A percentile compares a stretch with the other conserved stretches of the same genome.
Evolutionary conservation across 2,113 vertebrate genomes (phyloP).

Genomic region (Chascanopsetta lugubris): DNA sequence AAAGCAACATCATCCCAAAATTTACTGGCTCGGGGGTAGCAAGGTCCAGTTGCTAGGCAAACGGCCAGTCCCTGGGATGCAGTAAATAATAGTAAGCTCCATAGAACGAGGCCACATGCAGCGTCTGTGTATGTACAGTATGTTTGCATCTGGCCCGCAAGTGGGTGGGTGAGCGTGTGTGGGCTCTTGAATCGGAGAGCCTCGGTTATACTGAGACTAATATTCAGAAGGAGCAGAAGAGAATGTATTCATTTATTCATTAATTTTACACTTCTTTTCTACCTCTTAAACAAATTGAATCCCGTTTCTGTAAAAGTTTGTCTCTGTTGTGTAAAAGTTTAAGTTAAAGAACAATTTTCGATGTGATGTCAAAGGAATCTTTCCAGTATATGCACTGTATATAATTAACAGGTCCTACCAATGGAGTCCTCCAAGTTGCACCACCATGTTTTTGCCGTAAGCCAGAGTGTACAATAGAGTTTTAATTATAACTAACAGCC

Average conservation of each 20-base stretch:
- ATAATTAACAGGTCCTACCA: no score
- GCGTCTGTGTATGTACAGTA: conserved; percentile 27
- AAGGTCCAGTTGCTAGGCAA: conserved; percentile 76
- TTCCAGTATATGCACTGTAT: no score
- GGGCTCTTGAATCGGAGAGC: conserved; percentile 29
- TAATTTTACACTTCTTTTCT: neutral
- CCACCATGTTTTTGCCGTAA: no score
- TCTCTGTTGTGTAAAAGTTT: neutral
- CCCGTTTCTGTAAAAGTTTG: no score
- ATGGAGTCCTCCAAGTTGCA: no score
- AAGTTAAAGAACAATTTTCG: no score
- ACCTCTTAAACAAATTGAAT: neutral
- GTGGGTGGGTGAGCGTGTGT: conserved; percentile 38
- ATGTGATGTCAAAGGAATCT: no score
- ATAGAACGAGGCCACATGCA: conserved; percentile 18
- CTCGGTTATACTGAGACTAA: conserved; percentile 1
- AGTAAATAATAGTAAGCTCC: conserved; percentile 74
- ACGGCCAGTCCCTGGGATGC: conserved; percentile 70
- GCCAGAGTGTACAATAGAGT: no score
- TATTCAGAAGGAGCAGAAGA: neutral
- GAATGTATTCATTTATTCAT: neutral
- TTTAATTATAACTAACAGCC: no score
- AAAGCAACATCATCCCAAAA: conserved; percentile 71
- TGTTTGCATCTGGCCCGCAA: conserved; percentile 41
- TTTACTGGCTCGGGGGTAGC: conserved; percentile 75